Base-by-base conservation (phyloP, 2,797 vertebrate genomes). In the Poeciliopsis paucimaculata region DNA sequence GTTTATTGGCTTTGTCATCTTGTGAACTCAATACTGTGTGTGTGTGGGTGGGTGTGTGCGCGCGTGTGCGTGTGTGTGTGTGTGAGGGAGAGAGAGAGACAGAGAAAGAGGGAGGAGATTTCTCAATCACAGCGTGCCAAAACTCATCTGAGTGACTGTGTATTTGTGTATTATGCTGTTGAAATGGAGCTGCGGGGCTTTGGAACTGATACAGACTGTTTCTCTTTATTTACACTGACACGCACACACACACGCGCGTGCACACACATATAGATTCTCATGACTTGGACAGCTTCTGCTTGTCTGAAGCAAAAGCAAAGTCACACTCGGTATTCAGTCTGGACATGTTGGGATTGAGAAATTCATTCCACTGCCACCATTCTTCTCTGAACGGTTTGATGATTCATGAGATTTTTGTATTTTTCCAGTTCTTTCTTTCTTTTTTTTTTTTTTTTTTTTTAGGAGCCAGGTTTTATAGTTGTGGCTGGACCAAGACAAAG, bases 291-390 rank as follows among this genome's bases (percentile, higher is more conserved):
- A 83, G 80, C 86, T 91, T 84, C 83, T 77, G 84, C 87, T 84
- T 90, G 87, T 78, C 87, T 81, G 70, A 68, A 80, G 62, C 62
- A 15, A 76, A 77, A 77, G 77, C 49, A 85, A 76, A 91, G 78
- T 90, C 84, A 87, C 78, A 62, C 77, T 78, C 78, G 31, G 26
- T 47, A 46, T 68, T 84, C 36, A 77, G 92, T 90, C 84, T 77
- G 81, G 80, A 70, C 92, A 86, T 82, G 92, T 88, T 80, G 53
- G 66, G 53, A 81, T 87, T 92, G 88, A 84, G 89, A 91, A 91
- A 92, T 78, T 18, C n/a, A 6, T 84, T 79, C 41, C 78, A 28
- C 7, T 49, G 20, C 68, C 72, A 10, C 39, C 46, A 15, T 82
- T 86, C 73, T 15, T 78, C 46, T 26, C 39, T 77, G 49, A 77